phyloP scores from a whole-genome alignment of 2,888 invertebrate species.

The Girardia tigrina region DNA sequence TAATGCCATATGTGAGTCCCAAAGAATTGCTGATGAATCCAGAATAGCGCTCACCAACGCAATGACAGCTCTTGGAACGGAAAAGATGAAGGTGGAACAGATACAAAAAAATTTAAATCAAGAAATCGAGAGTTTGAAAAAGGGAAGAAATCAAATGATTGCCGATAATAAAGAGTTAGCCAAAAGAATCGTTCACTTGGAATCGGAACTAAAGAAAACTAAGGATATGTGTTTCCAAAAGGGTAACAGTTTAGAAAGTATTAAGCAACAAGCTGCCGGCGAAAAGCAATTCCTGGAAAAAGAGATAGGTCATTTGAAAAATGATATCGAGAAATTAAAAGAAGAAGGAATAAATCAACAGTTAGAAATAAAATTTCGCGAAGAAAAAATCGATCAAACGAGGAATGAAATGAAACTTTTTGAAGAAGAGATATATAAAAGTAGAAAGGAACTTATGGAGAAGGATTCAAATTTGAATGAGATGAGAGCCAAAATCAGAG shows the following conservation, averaged over 20 bases:
- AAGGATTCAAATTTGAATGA: not conserved
- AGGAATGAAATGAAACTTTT: not conserved
- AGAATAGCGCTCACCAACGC: not conserved
- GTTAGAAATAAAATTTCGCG: not conserved
- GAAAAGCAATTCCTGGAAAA: not conserved
- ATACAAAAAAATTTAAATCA: not conserved
- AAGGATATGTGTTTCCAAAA: not conserved
- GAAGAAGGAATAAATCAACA: not conserved
- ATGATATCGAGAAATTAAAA: not conserved
- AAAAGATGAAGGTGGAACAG: not conserved
- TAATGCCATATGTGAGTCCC: not conserved
- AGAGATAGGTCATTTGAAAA: not conserved
- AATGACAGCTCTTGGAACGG: not conserved
- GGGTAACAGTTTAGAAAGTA: not conserved
- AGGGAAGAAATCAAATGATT: not conserved
- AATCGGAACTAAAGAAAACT: not conserved
- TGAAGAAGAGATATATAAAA: not conserved
- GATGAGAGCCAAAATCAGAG: not conserved
- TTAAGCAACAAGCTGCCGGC: not conserved
- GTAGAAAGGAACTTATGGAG: not conserved
- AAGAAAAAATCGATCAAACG: not conserved
- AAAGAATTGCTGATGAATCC: not conserved
- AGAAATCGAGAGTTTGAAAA: not conserved
- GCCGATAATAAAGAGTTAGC: slow-evolving; percentile 1
- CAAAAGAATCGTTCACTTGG: slow-evolving; percentile 9